Conservation (phyloP, 2,113 vertebrate species). For the Notothenia rossii region DNA sequence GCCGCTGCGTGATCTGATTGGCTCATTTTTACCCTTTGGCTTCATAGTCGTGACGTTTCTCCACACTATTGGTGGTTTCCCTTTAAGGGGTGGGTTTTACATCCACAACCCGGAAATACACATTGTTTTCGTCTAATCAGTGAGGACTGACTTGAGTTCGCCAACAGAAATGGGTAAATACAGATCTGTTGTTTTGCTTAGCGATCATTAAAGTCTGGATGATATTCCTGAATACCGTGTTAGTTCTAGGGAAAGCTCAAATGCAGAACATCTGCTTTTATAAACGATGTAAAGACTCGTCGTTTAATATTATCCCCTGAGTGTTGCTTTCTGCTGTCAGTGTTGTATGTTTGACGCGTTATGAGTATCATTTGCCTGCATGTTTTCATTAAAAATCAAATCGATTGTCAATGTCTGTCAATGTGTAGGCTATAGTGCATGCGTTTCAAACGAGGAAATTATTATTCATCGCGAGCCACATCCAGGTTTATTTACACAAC, state of each 20-base stretch:
- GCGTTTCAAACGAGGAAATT: conserved; percentile 1
- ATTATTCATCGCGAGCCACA: conserved; percentile 9
- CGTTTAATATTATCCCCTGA: neutral
- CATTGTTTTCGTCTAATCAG: conserved; percentile 6
- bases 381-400: conserved; percentile 10
- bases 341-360: neutral
- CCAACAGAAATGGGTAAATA: conserved; percentile 81
- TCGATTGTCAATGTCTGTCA: conserved; percentile 3
- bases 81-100: conserved; percentile 43
- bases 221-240: rapidly evolving
- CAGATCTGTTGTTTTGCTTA: conserved; percentile 17
- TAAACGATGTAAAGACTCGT: neutral
- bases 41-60: rapidly evolving
- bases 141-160: neutral
- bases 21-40: neutral
- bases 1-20: conserved; percentile 63
- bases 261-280: neutral
- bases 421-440: neutral
- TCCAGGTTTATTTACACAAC: conserved; percentile 25
- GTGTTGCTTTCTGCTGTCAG: neutral
- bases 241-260: neutral
- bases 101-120: conserved; percentile 75
- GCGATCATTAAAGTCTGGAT: no score
- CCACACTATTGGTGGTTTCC: conserved; percentile 59
- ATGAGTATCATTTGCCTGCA: neutral